A percentile compares a stretch with the other conserved stretches of the same genome.
phyloP scores from a whole-genome alignment of 2,888 invertebrate species.

The Caenorhabditis imperialis region DNA sequence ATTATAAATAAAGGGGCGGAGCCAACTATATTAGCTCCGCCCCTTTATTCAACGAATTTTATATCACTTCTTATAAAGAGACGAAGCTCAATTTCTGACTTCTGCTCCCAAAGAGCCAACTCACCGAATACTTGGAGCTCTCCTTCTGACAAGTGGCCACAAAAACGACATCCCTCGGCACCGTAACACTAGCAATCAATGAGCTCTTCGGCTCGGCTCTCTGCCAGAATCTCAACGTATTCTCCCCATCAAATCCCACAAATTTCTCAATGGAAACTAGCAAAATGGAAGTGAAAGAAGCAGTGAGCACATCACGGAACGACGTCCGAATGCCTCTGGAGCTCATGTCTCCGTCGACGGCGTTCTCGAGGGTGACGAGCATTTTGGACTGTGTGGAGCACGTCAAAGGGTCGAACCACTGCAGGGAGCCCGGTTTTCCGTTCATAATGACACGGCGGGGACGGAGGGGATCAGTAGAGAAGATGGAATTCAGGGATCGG shows the following conservation, averaged over 20 bases:
- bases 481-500: conserved; percentile 51
- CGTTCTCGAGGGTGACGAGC: conserved; percentile 56
- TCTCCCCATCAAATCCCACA: conserved; percentile 50
- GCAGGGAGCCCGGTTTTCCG: conserved; percentile 67
- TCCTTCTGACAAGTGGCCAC: conserved; percentile 21
- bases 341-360: conserved; percentile 58
- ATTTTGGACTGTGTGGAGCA: conserved; percentile 11
- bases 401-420: conserved; percentile 66
- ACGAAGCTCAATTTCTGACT: background rate
- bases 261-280: conserved; percentile 47
- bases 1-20: too few relatives aligned
- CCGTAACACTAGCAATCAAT: conserved; percentile 31
- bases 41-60: too few relatives aligned
- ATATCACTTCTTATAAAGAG: too few relatives aligned
- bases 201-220: conserved; percentile 6
- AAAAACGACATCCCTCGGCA: conserved; percentile 36
- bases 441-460: conserved; percentile 61
- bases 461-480: conserved; percentile 59
- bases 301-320: conserved; percentile 42
- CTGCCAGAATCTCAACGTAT: conserved; percentile 59
- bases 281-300: conserved; percentile 15
- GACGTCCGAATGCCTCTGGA: conserved; percentile 28
- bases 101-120: background rate
- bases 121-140: conserved; percentile 16
- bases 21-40: too few relatives aligned